Percentiles rank a stretch among this genome's conserved stretches.
phyloP scores from a whole-genome alignment of 1,140 invertebrate species.

The Drosophila sechellia region DNA sequence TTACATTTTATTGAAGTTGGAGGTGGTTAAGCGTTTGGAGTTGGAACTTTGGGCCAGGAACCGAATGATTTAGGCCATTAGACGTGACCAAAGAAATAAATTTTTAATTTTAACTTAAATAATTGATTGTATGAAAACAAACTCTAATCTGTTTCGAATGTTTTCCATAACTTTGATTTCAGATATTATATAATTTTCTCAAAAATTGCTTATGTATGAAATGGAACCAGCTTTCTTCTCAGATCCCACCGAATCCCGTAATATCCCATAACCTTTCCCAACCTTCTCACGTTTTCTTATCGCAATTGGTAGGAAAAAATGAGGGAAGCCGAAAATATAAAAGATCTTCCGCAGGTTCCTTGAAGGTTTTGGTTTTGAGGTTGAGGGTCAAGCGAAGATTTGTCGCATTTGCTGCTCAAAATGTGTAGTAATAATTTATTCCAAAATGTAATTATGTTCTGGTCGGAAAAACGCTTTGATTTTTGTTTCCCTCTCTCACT shows the following conservation, averaged over 20 bases:
- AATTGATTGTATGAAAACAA: too few species aligned
- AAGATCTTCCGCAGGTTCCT: conserved; percentile 39
- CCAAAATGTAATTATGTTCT: conserved; percentile 72
- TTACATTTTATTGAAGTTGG: conserved; percentile 56
- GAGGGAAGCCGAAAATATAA: conserved; percentile 43
- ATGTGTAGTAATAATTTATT: conserved; percentile 79
- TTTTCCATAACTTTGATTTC: not conserved
- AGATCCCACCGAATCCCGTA: conserved; percentile 37
- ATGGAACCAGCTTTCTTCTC: conserved; percentile 9
- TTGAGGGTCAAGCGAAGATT: conserved; percentile 51
- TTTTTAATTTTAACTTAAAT: not conserved
- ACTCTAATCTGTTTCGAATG: too few species aligned
- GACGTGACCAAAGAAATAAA: conserved; percentile 36
- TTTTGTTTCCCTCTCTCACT: conserved; percentile 41
- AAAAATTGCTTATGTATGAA: conserved; percentile 6
- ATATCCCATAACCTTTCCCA: conserved; percentile 47
- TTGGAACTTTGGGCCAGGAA: conserved; percentile 27
- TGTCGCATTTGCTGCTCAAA: conserved; percentile 60
- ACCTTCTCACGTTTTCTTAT: conserved; percentile 62
- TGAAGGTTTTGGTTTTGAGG: not conserved
- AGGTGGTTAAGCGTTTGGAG: conserved; percentile 51
- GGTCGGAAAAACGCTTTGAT: conserved; percentile 54
- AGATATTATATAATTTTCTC: not conserved
- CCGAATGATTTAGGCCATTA: conserved; percentile 49
- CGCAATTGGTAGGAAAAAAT: conserved; percentile 33